Percentiles rank a stretch among this genome's conserved stretches.
phyloP scores from a whole-genome alignment of 2,797 vertebrate genomes.

The Coregonus suidteri region DNA sequence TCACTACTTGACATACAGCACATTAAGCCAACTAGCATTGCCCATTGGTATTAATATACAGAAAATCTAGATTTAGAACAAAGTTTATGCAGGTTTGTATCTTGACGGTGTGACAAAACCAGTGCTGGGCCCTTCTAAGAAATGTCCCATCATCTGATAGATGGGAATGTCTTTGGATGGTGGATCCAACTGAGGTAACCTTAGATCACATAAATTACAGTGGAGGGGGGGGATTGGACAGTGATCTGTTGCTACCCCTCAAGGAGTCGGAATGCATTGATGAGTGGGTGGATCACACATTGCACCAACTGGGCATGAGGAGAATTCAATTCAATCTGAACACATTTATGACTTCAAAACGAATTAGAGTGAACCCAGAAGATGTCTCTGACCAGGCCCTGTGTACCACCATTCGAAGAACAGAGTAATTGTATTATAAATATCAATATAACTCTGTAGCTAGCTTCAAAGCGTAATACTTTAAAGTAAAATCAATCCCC shows the following conservation, averaged over 20 bases:
- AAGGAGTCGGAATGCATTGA: neutral
- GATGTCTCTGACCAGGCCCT: conserved; percentile 8
- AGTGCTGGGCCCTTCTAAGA: neutral
- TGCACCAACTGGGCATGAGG: neutral
- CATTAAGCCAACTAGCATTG: neutral
- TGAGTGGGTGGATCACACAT: neutral
- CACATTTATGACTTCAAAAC: neutral
- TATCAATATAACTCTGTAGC: conserved; percentile 57
- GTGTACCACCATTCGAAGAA: conserved; percentile 39
- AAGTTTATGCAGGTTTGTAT: neutral
- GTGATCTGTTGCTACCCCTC: neutral
- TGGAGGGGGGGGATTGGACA: neutral
- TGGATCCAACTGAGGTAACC: neutral
- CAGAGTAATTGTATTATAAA: conserved; percentile 68
- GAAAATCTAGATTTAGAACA: neutral
- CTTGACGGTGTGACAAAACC: neutral
- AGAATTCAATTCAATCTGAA: neutral
- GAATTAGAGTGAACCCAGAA: neutral
- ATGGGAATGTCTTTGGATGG: neutral
- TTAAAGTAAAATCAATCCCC: conserved; percentile 75
- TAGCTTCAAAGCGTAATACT: conserved; percentile 67
- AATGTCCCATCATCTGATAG: neutral
- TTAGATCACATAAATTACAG: neutral
- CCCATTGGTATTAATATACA: too few relatives aligned
- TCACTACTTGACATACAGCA: neutral